Conservation (phyloP, 2,888 invertebrate genomes). For the Acleris laterana region DNA sequence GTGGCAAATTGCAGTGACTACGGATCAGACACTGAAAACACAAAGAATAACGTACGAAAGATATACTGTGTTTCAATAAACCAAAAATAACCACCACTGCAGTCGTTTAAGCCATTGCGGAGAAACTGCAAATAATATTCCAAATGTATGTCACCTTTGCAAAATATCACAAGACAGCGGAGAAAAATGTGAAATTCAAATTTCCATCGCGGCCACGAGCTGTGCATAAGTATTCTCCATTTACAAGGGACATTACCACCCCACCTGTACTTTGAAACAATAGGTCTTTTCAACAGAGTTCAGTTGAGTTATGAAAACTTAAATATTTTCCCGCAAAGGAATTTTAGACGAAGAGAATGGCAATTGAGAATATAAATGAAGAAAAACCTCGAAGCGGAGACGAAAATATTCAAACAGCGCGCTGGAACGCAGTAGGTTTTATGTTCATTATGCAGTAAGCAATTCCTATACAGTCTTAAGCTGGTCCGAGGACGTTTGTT, state of each 20-base stretch:
- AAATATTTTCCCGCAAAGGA: constrained; percentile 49
- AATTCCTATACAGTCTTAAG: constrained; percentile 21
- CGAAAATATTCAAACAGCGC: constrained; percentile 15
- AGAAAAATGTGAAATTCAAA: constrained; percentile 35
- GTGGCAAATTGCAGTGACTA: no score
- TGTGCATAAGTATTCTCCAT: constrained; percentile 32
- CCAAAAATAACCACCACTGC: constrained; percentile 5
- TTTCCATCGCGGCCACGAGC: constrained; percentile 20
- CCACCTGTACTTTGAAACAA: constrained; percentile 41
- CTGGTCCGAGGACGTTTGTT: constrained; percentile 2
- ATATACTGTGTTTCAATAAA: not conserved
- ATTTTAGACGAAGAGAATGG: constrained; percentile 45
- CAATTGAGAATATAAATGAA: constrained; percentile 55
- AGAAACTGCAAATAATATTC: constrained; percentile 15
- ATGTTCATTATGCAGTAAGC: constrained; percentile 21
- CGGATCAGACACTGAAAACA: no score
- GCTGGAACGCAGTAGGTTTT: not conserved
- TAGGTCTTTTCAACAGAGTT: constrained; percentile 38
- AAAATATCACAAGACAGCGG: constrained; percentile 32
- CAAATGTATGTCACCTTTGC: constrained; percentile 30
- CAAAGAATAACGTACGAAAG: not conserved
- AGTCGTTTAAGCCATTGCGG: constrained; percentile 1
- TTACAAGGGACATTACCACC: constrained; percentile 36
- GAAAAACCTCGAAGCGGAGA: constrained; percentile 42
- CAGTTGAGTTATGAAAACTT: constrained; percentile 50